Evolutionary conservation across 2,113 vertebrate species (phyloP), one percentile per base, ranked within the genome.

Genomic region (Phrynosoma platyrhinos): DNA sequence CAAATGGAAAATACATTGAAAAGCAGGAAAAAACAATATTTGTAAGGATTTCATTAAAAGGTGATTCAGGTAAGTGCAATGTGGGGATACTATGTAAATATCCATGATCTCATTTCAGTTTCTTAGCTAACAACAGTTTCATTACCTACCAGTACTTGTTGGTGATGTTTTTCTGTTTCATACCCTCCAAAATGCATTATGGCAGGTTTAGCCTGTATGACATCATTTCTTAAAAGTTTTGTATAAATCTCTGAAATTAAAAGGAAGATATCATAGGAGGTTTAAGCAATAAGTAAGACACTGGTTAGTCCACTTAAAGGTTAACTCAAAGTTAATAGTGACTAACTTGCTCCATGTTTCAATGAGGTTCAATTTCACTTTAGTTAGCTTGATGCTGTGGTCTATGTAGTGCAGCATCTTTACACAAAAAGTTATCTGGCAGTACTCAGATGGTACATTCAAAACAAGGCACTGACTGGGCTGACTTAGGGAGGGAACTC

Each of bases 141-240:
- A 82, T 71, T 82, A 89, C 97, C 93, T 94, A 99, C 99, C 96
- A 99, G 91, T 9, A 14, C 93, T 92, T 98, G 98, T 3, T 93
- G 93, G 79, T 98, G 98, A 83, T 97, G 95, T 89, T 97, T 97
- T 88, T 94, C 96, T 75, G 97, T 84, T 94, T 98, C 93, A 93
- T 98, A 99, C 10, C 98, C 98, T 94, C 97, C 98, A 93, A 98
- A 99, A 95, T 99, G 98, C 79, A 99, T 92, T 83, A 97, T 96
- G 30, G 97, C 92, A 25, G 99, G 99, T 85, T 97, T 97, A 71
- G 97, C 97, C 89, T 98, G 94, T 85, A 98, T 91, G 86, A 96
- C 74, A 52, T 91, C 93, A 92, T 98, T 99, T 84, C 93, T 96
- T 91, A 97, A 95, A 88, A 95, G 85, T 84, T 96, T 97, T 93